A percentile compares a stretch with the other conserved stretches of the same genome.
Evolutionary conservation across 30 jellyfish, hydroid and myxozoan species (phyloP).

Genomic region (Cassiopea xamachana): DNA sequence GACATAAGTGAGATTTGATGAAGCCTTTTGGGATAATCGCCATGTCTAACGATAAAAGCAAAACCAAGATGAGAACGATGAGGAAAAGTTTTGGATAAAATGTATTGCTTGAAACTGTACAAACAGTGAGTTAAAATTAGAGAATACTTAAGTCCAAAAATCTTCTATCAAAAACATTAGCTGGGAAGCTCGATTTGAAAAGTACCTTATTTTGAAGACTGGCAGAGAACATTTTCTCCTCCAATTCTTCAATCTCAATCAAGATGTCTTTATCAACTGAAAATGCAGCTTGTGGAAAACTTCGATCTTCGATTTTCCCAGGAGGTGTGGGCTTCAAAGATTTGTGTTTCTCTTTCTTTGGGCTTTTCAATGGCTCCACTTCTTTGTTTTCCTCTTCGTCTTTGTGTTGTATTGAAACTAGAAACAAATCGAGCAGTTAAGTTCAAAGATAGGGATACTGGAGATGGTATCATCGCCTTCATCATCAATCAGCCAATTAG

Average conservation of each 20-base stretch:
- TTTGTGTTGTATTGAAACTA: conserved; percentile 74
- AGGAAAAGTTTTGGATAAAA: no score
- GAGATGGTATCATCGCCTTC: not conserved
- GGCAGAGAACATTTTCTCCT: conserved; percentile 97
- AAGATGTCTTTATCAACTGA: conserved; percentile 86
- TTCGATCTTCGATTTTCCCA: conserved; percentile 69
- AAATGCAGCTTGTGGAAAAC: conserved; percentile 89
- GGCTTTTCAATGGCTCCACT: conserved; percentile 62
- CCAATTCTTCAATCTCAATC: conserved; percentile 92
- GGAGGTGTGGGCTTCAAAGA: conserved; percentile 19
- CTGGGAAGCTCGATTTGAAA: not conserved
- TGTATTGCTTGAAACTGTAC: no score
- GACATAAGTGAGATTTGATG: conserved; percentile 63
- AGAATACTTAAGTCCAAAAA: no score
- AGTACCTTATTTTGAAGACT: conserved; percentile 91
- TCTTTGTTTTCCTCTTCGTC: conserved; percentile 86
- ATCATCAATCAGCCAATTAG: not conserved
- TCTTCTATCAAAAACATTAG: not conserved
- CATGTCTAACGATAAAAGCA: conserved; percentile 62
- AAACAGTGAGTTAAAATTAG: no score
- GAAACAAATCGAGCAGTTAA: not conserved
- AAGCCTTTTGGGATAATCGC: conserved; percentile 86
- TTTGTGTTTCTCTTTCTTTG: conserved; percentile 69
- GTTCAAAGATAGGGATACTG: not conserved
- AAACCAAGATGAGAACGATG: not conserved